Evolutionary conservation across 2,797 vertebrate species (phyloP), one percentile per base, ranked within the genome.

Genomic region (Platyrinchus mystaceus): DNA sequence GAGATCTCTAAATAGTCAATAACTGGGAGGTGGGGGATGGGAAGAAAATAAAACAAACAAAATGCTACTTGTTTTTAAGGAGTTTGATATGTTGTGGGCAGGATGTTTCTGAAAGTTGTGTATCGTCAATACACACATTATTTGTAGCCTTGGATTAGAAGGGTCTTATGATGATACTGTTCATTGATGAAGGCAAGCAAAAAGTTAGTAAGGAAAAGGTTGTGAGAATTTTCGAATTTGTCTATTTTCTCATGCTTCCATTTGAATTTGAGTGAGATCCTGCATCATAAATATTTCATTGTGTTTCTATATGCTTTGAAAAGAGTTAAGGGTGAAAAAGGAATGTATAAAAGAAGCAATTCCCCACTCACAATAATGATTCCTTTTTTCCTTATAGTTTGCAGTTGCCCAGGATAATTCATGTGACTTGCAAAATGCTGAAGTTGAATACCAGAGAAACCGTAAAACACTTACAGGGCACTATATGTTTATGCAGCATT

Each of bases 361-460:
- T 90, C 16, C 49, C 6, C 58, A 27, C 16, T 90, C 10, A 9
- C 4, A 6, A 21, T 50, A 59, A 36, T 36, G 24, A 59, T 78
- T 55, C 44, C 56, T 43, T 84, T 71, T 82, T 75, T 18, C 34
- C 22, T 58, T 84, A 8, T 1, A 50, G n/a, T 81, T 74, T 78
- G 36, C 7, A 34, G 7, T 81, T 90, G 69, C 17, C 11, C 14
- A 34, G 43, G 50, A 84, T 50, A 59, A 12, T 69, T n/a, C 28
- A 12, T 63, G 28, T 67, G 90, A 56, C 55, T 78, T 96, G 6
- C 26, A 90, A 82, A 94, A 70, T 79, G 88, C 78, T 92, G 63
- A 93, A 60, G 37, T 9, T 85, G 73, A 90, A 63, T 55, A 56
- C 26, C 12, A n/a, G 23, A 67, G 77, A 79, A 93, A 66, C 19